A percentile compares a stretch with the other conserved stretches of the same genome.
These are phyloP conservation scores for Podarcis raffonei DNA, from an alignment of 2,113 vertebrate species.

Conservation along the genomic window DNA sequence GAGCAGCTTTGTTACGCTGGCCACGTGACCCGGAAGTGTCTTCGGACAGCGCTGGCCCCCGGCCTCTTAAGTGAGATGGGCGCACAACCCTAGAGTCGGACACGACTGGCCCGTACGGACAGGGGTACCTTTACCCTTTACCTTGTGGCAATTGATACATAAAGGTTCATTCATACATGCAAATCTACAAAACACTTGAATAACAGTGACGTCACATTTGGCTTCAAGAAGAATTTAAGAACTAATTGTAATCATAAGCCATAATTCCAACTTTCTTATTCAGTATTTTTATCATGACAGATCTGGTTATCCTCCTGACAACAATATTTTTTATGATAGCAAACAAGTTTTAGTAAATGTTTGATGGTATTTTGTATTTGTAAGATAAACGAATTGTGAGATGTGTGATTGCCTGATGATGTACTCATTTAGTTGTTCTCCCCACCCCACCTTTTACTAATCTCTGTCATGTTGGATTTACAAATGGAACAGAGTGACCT, in stretches of 20 bases:
- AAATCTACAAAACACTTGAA: neutral
- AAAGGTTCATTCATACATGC: neutral
- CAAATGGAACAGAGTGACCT: slow-evolving; percentile 94
- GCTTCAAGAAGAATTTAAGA: neutral
- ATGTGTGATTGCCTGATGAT: slow-evolving; percentile 91
- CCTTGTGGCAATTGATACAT: too few species aligned
- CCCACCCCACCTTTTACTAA: slow-evolving; percentile 85
- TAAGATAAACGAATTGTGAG: slow-evolving; percentile 95
- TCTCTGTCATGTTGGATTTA: slow-evolving; percentile 98
- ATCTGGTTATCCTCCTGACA: slow-evolving; percentile 75
- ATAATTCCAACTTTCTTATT: slow-evolving; percentile 35
- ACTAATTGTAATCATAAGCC: neutral
- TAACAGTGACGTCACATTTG: neutral
- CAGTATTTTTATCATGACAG: slow-evolving; percentile 47
- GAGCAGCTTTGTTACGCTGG: too few species aligned
- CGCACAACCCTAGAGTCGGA: too few species aligned
- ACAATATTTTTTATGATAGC: slow-evolving; percentile 72
- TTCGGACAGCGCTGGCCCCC: too few species aligned
- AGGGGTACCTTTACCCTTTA: too few species aligned
- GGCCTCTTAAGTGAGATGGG: too few species aligned
- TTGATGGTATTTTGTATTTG: slow-evolving; percentile 93
- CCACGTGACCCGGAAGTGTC: too few species aligned
- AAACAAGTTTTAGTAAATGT: slow-evolving; percentile 84
- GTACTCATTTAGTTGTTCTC: slow-evolving; percentile 88
- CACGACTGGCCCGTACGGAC: too few species aligned